phyloP scores from a whole-genome alignment of 2,888 invertebrate genomes.

The Dynastes grantii region DNA sequence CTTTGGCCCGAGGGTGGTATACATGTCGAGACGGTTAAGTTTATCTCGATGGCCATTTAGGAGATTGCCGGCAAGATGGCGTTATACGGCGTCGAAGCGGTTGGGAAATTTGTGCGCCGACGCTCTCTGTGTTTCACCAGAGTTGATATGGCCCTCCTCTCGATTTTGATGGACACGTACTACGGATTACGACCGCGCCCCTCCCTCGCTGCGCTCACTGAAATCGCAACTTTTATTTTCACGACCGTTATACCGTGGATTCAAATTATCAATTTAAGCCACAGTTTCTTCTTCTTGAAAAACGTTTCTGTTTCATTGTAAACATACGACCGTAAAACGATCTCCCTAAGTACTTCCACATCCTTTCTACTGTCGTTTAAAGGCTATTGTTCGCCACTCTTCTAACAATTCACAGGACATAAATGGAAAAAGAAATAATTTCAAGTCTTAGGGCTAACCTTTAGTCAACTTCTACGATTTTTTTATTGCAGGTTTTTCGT shows the following conservation, averaged over 20 bases:
- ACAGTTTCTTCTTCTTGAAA: slow-evolving; percentile 41
- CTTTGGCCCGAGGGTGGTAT: slow-evolving; percentile 54
- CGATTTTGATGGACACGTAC: slow-evolving; percentile 71
- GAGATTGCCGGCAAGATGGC: slow-evolving; percentile 61
- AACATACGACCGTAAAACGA: slow-evolving; percentile 47
- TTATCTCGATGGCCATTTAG: slow-evolving; percentile 71
- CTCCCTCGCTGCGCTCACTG: slow-evolving; percentile 62
- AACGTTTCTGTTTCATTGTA: slow-evolving; percentile 38
- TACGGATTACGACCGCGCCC: slow-evolving; percentile 69
- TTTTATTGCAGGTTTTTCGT: background rate
- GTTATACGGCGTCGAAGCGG: slow-evolving; percentile 62
- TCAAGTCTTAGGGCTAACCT: background rate
- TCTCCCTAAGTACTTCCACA: slow-evolving; percentile 38
- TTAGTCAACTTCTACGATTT: background rate
- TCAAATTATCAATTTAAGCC: slow-evolving; percentile 55
- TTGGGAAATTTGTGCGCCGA: slow-evolving; percentile 61
- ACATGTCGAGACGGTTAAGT: slow-evolving; percentile 63
- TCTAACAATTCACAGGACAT: slow-evolving; percentile 29
- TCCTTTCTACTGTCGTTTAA: slow-evolving; percentile 37
- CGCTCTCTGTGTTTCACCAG: slow-evolving; percentile 64
- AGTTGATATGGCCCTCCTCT: slow-evolving; percentile 69
- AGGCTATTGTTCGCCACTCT: slow-evolving; percentile 44
- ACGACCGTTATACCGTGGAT: slow-evolving; percentile 56
- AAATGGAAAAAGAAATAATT: slow-evolving; percentile 20
- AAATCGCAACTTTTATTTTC: slow-evolving; percentile 68